Evolutionary conservation across 1,140 invertebrate genomes (phyloP), one percentile per base, ranked within the genome.

Genomic region (Sminthurinus signatus): DNA sequence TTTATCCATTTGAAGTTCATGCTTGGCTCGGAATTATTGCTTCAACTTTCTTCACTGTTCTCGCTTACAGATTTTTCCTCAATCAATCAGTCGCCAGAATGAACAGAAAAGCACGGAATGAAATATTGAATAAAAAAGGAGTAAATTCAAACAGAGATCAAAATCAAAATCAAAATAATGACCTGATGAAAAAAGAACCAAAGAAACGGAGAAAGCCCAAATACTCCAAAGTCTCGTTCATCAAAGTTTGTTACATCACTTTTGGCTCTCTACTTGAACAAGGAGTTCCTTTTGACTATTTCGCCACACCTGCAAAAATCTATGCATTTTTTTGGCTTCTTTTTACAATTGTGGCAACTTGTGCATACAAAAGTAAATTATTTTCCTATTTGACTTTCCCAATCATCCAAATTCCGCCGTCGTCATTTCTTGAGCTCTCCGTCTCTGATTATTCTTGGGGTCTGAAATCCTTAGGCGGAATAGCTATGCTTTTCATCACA

Each of bases 331-430:
- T 69, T 62, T 68, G 66, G 66, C 57, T 57, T 25, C 57, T 57
- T 29, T 63, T 71, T 27, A 50, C 60, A 8, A 64, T 68, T 2
- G 60, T 71, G 10, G 39, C 60, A 1, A 64, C 70, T 1, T 64
- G 60, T 29, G 70, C 70, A 21, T 71, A 71, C 50, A 50, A 62
- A 44, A 62, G 57, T 23, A 71, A 71, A 48, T 46, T 71, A 25
- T 71, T 71, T 51, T 29, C 64, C 14, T 71, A 69, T 50, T 50
- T 71, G 23, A 68, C 67, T 31, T 71, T 67, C 43, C 70, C 70
- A 21, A 62, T 19, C 3, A 52, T 67, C 14, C 54, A 66, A 58
- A 65, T 27, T 5, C 67, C 67, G 17, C 66, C 67, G 15, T 63
- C 63, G 3, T 62, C 29, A 12, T 67, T 71, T 25, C 36, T 50